Base-by-base conservation (phyloP, 2,888 invertebrate species). In the Meandrusa payeni region DNA sequence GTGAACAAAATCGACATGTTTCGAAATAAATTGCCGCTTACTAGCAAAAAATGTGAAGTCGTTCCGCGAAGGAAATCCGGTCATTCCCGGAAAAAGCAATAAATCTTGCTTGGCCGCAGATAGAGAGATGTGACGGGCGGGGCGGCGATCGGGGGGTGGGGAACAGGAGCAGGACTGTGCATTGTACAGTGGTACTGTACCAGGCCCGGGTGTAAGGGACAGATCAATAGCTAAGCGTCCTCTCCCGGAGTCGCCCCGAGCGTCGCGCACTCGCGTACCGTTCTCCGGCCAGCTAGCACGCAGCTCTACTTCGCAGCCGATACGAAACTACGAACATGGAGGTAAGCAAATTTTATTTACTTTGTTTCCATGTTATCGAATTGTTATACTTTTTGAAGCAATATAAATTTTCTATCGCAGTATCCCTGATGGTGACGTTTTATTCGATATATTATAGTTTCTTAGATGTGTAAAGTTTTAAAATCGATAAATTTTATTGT, bases 211-310 rank as follows among this genome's bases (percentile, higher is more conserved):
- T 69, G 69, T 68, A 64, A 63, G 69, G 64, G 69, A 59, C 76
- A 69, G 79, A 80, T 80, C 81, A 69, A 80, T 81, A 78, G 69
- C 58, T 54, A 52, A 59, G 74, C 70, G 72, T 70, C 72, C 73
- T 66, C 66, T 61, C 61, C 50, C 41, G 50, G 51, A 55, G 59
- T 52, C 56, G 57, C 53, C 48, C 5, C 54, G 52, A 50, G 55
- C 53, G 50, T 29, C 50, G 46, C 49, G 54, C 58, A 56, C 57
- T 61, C 52, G 50, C 54, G 58, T 49, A 49, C 45, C 57, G 50
- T 24, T 13, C 47, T 39, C 43, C 53, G 51, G 44, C 31, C 28
- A 40, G 53, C 38, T 29, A 48, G 49, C 52, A 53, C 52, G 37
- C 10, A 22, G n/a, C 11, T 15, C 4, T 23, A 15, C 29, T n/a